phyloP scores from a whole-genome alignment of 1,140 invertebrate species.

The Leptonema lineaticorne region DNA sequence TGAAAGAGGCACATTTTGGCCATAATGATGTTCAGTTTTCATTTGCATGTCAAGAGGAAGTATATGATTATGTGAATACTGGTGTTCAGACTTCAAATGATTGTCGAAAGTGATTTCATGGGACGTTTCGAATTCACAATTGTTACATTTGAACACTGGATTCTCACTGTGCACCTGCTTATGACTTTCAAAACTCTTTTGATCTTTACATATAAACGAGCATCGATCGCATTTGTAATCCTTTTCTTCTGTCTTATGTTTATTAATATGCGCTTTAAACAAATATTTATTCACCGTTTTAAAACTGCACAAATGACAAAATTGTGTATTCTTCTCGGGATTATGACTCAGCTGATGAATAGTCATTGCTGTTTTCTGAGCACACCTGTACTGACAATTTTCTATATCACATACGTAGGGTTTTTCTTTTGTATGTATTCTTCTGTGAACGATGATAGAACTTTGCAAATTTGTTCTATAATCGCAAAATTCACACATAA shows the following conservation, averaged over 20 bases:
- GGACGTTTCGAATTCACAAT: conserved; percentile 3
- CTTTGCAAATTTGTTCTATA: conserved; percentile 18
- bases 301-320: conserved; percentile 18
- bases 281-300: conserved; percentile 25
- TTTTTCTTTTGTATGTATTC: conserved; percentile 27
- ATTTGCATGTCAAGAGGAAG: not conserved
- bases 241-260: conserved; percentile 7
- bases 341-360: conserved; percentile 22
- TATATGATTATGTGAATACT: not conserved
- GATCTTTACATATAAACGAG: conserved; percentile 8
- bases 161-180: not conserved
- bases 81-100: not conserved
- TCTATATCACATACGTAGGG: conserved; percentile 23
- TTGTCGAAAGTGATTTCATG: not conserved
- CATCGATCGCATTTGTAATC: conserved; percentile 11
- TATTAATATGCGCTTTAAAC: conserved; percentile 20
- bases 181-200: not conserved
- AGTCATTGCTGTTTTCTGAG: conserved; percentile 14
- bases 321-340: conserved; percentile 19
- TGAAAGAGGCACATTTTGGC: not conserved
- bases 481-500: conserved; percentile 24
- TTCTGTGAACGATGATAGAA: conserved; percentile 15
- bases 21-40: conserved; percentile 10
- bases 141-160: not conserved
- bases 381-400: conserved; percentile 20